Evolutionary conservation across 2,113 vertebrate genomes (phyloP), one percentile per base, ranked within the genome.

Genomic region (Urocynchramus pylzowi): DNA sequence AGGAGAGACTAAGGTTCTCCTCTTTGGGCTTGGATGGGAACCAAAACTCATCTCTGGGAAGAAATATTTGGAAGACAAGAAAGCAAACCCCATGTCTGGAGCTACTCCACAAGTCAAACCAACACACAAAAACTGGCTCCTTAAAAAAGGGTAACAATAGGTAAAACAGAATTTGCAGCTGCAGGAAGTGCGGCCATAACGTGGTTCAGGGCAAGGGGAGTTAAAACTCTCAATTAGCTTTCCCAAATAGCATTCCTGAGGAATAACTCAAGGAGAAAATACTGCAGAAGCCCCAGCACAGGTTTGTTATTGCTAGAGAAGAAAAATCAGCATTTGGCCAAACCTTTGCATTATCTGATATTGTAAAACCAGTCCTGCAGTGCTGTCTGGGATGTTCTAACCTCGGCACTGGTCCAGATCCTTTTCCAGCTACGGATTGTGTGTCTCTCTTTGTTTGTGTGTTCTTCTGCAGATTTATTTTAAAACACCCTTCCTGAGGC

Each of bases 181-280:
- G 73, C 0, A 4, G 84, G 37, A 50, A 85, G 70, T 22, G 16
- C 11, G 9, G 52, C 86, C 42, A 37, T 67, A 87, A 61, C 3
- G 42, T 89, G 33, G 74, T n/a, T 77, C 74, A 26, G 45, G 61
- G 65, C 53, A 80, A 87, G 16, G 61, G 53, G 49, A 59, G 56
- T 89, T 91, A 73, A 90, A 93, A 86, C 21, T 47, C 44, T 71
- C 80, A 76, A 79, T 95, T 91, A 95, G 50, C 87, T 82, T 96
- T 95, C 77, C 79, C 49, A 81, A 91, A 94, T 27, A 78, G 35
- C 56, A 81, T 74, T 96, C 45, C 75, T 56, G 10, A 59, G 56
- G 77, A 95, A 49, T 64, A 89, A 77, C 41, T 84, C 49, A 33
- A 71, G 65, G 61, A 85, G 47, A 47, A 91, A 90, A 80, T 91